phyloP scores from a whole-genome alignment of 2,113 vertebrate species.

The Sinocyclocheilus maitianheensis region DNA sequence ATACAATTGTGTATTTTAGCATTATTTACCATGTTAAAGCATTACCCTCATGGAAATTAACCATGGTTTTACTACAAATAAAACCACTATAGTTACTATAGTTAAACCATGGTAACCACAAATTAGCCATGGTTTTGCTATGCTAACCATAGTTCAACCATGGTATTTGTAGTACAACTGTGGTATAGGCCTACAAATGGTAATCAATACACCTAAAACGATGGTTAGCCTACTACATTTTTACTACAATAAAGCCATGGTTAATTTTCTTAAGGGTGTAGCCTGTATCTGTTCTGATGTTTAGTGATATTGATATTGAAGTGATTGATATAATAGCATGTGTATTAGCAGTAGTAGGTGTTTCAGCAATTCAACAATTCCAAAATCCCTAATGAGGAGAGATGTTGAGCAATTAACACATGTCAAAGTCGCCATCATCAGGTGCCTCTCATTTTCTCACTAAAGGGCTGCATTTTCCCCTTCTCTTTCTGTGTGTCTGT shows the following conservation, averaged over 20 bases:
- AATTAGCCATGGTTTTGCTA: too few relatives aligned
- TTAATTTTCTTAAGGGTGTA: too few relatives aligned
- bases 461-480: conserved; percentile 84
- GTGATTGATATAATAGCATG: background rate
- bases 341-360: conserved; percentile 32
- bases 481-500: conserved; percentile 33
- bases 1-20: background rate
- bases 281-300: background rate
- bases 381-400: conserved; percentile 95
- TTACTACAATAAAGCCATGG: too few relatives aligned
- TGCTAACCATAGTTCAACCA: too few relatives aligned
- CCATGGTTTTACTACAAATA: too few relatives aligned
- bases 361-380: conserved; percentile 85
- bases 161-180: too few relatives aligned
- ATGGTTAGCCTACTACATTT: too few relatives aligned
- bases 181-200: too few relatives aligned
- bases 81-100: too few relatives aligned
- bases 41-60: background rate
- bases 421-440: conserved; percentile 97
- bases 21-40: background rate
- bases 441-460: conserved; percentile 93
- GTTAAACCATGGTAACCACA: too few relatives aligned
- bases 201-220: too few relatives aligned
- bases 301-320: background rate
- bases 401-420: conserved; percentile 95